phyloP scores from a whole-genome alignment of 92 coral and sea anemone genomes.

The Porites evermanni region DNA sequence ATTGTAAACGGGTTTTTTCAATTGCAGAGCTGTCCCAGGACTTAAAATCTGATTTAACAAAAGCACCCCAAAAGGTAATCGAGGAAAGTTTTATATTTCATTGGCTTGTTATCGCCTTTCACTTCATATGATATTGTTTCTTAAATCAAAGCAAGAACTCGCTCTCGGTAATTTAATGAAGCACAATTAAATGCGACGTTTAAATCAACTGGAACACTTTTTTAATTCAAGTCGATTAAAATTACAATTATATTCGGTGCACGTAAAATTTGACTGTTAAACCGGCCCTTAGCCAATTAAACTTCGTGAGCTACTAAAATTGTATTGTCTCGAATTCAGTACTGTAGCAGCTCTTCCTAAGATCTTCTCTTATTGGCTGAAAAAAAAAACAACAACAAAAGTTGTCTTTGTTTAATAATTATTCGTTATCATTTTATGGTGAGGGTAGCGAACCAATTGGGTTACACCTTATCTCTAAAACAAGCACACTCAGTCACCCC shows the following conservation, averaged over 20 bases:
- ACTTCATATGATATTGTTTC: too few relatives aligned
- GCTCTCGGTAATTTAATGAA: background rate
- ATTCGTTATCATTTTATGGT: slow-evolving; percentile 1
- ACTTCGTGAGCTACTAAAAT: slow-evolving; percentile 19
- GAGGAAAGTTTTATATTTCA: too few relatives aligned
- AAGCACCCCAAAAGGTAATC: too few relatives aligned
- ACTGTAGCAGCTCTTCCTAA: slow-evolving; percentile 17
- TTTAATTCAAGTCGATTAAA: background rate
- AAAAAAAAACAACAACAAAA: slow-evolving; percentile 5
- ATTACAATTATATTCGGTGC: background rate
- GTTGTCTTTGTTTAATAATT: slow-evolving; percentile 7
- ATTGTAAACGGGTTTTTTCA: too few relatives aligned
- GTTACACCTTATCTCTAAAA: slow-evolving; percentile 17
- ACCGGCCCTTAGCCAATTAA: background rate
- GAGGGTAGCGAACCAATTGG: slow-evolving; percentile 29
- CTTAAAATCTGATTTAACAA: too few relatives aligned
- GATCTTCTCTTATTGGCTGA: slow-evolving; percentile 19
- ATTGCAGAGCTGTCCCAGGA: too few relatives aligned
- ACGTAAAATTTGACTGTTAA: background rate
- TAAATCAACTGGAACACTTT: background rate
- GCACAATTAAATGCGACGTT: slow-evolving; percentile 6
- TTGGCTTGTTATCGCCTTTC: too few relatives aligned
- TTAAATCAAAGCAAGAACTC: background rate
- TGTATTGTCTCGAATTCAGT: slow-evolving; percentile 19
- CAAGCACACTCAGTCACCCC: slow-evolving; percentile 17